phyloP scores from a whole-genome alignment of 2,888 invertebrate species.

The Siphlonurus alternatus region DNA sequence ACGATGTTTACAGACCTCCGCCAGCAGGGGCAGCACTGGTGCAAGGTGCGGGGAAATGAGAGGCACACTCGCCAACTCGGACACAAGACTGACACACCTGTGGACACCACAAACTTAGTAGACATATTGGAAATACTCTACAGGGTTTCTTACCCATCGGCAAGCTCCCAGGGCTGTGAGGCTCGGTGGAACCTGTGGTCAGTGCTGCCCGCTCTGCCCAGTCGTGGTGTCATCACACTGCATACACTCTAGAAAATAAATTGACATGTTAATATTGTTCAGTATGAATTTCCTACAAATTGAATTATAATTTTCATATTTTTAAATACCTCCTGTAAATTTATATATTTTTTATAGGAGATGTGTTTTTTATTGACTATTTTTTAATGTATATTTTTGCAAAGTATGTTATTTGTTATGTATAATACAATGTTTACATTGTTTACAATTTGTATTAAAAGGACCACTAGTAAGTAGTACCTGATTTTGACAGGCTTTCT shows the following conservation, averaged over 20 bases:
- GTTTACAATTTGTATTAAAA: no score
- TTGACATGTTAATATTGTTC: neutral
- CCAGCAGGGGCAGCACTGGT: constrained; percentile 25
- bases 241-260: constrained; percentile 20
- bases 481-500: no score
- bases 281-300: neutral
- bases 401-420: no score
- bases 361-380: no score
- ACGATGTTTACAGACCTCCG: constrained; percentile 24
- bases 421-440: no score
- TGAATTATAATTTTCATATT: neutral
- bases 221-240: constrained; percentile 33
- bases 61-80: constrained; percentile 26
- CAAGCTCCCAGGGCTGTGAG: constrained; percentile 34
- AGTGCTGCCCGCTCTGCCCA: constrained; percentile 27
- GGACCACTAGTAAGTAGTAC: no score
- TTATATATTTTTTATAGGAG: no score
- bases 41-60: constrained; percentile 20
- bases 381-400: no score
- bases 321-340: no score
- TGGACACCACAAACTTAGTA: constrained; percentile 7
- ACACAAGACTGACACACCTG: constrained; percentile 28
- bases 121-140: neutral
- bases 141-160: constrained; percentile 29
- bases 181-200: constrained; percentile 29